Percentiles rank a stretch among this genome's conserved stretches.
These are phyloP conservation scores for Stenchaetothrips biformis DNA, from an alignment of 2,888 invertebrate species.

Conservation along the genomic window DNA sequence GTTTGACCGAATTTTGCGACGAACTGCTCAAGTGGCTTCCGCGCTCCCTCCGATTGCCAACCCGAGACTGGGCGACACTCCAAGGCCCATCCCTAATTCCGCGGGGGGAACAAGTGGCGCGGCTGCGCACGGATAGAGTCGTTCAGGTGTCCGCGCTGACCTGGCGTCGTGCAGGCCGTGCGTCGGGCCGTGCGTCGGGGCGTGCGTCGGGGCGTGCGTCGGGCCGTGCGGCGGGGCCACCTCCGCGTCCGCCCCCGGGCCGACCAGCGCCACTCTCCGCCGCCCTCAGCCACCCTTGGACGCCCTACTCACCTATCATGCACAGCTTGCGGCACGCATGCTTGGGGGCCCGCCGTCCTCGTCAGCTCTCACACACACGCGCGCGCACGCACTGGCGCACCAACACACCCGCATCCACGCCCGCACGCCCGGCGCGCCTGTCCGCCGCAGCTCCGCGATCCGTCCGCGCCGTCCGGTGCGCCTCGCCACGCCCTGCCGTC, in stretches of 20 bases:
- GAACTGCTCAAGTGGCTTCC: too few species aligned
- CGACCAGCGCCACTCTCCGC: background rate
- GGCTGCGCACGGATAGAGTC: background rate
- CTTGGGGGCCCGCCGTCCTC: background rate
- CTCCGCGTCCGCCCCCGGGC: background rate
- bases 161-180: background rate
- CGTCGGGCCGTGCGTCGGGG: background rate
- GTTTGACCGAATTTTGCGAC: too few species aligned
- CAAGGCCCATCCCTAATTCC: too few species aligned
- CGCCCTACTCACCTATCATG: background rate
- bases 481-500: conserved; percentile 21
- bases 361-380: background rate
- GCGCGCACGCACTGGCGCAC: background rate
- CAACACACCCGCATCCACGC: background rate
- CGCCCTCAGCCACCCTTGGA: background rate
- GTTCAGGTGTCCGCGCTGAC: background rate
- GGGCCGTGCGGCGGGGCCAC: background rate
- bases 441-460: background rate
- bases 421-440: background rate
- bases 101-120: background rate
- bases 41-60: too few species aligned
- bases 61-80: too few species aligned
- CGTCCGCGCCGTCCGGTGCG: background rate
- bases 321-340: background rate
- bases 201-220: background rate